A percentile compares a stretch with the other conserved stretches of the same genome.
Evolutionary conservation across 2,797 vertebrate species (phyloP).

Genomic region (Phoebastria nigripes): DNA sequence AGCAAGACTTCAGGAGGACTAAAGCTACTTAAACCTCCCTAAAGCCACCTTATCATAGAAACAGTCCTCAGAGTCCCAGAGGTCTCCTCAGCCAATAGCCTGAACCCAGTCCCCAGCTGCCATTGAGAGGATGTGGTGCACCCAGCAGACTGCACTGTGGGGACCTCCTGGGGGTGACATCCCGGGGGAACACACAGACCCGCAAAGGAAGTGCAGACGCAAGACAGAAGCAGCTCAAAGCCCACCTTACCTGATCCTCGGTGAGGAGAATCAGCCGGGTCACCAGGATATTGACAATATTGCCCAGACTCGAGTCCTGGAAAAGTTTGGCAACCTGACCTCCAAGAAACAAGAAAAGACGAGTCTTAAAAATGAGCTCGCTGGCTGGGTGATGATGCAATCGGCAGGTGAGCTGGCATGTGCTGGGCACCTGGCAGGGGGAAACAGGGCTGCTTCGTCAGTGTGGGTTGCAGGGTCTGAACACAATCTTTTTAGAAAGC

Average conservation of each 20-base stretch:
- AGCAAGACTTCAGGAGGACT: background rate
- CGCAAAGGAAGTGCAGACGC: accelerated
- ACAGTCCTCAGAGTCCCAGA: background rate
- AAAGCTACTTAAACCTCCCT: background rate
- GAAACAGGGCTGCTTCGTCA: background rate
- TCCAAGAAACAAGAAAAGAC: constrained; percentile 99
- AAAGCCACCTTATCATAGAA: background rate
- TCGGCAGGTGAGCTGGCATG: accelerated
- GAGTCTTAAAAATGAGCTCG: constrained; percentile 91
- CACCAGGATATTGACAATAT: constrained; percentile 95
- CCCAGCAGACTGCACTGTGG: background rate
- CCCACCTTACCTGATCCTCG: constrained; percentile 89
- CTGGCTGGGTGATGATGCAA: accelerated
- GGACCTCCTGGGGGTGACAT: background rate
- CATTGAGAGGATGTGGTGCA: background rate
- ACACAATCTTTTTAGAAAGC: background rate
- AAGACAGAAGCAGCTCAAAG: background rate
- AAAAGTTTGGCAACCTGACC: constrained; percentile 99
- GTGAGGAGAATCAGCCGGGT: constrained; percentile 96
- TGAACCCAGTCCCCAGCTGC: background rate
- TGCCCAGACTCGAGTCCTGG: constrained; percentile 99
- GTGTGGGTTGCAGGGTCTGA: background rate
- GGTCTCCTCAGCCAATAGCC: background rate
- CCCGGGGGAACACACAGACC: background rate
- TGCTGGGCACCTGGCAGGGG: background rate